Base-by-base conservation (phyloP, 2,797 vertebrate species). In the Onychomys torridus region DNA sequence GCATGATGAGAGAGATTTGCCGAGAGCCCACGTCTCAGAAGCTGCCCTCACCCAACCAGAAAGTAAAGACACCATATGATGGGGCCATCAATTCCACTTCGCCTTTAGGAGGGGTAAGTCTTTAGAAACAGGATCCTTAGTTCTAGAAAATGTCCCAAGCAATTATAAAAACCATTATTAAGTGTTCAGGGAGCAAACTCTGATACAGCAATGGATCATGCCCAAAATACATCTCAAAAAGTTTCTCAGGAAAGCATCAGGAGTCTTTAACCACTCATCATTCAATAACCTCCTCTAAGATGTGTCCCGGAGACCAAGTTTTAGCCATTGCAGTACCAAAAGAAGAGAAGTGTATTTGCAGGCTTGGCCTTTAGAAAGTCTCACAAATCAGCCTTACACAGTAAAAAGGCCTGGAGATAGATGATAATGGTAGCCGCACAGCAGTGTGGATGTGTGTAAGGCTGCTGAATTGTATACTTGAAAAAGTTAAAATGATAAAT, bases 91-190 rank as follows among this genome's bases (percentile, higher is more conserved):
- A 57, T 79, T 91, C 82, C 34, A 89, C 43, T 82, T 91, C 59
- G 61, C 21, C n/a, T 91, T 90, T n/a, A 34, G 79, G 63, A 93
- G 37, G 86, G 37, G 19, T 86, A 88, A 91, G 14, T 85, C 79
- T 91, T 81, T 63, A 61, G 12, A 93, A 52, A 85, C 71, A 94
- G 75, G 96, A 93, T 89, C 19, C 27, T 91, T 16, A 59, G 63
- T 93, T 94, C 93, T 76, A 91, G 73, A 75, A 76, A 89, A 55
- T 73, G 73, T 93, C 75, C 32, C 63, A 90, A 83, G 79, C 84
- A 95, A 95, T 95, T 85, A 73, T 93, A 84, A 94, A 81, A 91
- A 37, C 0, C 19, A 67, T 93, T 69, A 82, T 4, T 52, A 87
- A 86, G 76, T 63, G 10, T 67, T 3, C 27, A 43, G 49, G 11